Evolutionary conservation across 1,140 invertebrate species (phyloP), one percentile per base, ranked within the genome.

Genomic region (Tribolium madens): DNA sequence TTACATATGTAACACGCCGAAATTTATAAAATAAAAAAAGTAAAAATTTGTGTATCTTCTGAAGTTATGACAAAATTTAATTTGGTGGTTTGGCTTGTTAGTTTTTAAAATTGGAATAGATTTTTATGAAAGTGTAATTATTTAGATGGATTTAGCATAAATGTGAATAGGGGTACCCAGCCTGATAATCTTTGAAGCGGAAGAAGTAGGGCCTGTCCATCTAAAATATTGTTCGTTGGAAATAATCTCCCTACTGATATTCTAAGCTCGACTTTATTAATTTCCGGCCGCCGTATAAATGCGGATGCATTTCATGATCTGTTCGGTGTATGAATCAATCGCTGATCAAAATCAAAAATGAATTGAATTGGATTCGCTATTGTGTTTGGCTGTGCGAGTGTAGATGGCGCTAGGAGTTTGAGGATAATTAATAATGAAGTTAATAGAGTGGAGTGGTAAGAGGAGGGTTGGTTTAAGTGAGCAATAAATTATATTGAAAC

Each of bases 401-500:
- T 33, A 64, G 57, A 64, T 64, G 57, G 57, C 57, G 57, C 12
- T 33, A 13, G 9, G 3, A 64, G 52, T 17, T 7, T 57, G 52
- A 21, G 6, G n/a, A 57, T 21, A 57, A 57, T 57, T 57, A 57
- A 13, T 9, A 26, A 64, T n/a, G 36, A 42, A 42, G 14, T n/a
- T 33, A 64, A 31, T 33, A 18, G 21, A 64, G 57, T 64, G 10
- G 57, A 31, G 26, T 64, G 52, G 52, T 18, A 18, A 33, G 26
- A 6, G 5, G 57, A 64, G 57, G 57, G 57, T 21, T 64, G 57
- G 17, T 33, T 64, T 64, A 64, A 64, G 57, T 64, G 57, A 64
- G 57, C 57, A 64, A 64, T 64, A 64, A 64, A 64, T 53, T 52
- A 73, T 73, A 73, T 53, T 52, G 50, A 73, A 73, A 73, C 71